Conservation (phyloP, 1,140 invertebrate species). For the Zaprionus capensis region DNA sequence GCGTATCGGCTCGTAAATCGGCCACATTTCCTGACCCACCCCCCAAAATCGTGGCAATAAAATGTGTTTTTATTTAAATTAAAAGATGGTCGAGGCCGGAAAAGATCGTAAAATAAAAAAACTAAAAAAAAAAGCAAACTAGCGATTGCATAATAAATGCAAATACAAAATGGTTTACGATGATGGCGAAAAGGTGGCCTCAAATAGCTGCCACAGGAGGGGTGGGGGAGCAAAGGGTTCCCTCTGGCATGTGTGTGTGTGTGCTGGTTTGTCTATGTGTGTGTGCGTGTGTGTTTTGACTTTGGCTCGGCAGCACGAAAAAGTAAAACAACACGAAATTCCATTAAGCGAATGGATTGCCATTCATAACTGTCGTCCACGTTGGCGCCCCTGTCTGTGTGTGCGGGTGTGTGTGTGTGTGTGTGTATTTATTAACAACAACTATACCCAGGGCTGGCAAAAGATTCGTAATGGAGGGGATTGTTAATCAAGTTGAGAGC, state of each 20-base stretch:
- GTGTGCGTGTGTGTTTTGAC: constrained; percentile 18
- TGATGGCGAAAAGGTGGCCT: constrained; percentile 41
- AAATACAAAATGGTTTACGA: constrained; percentile 75
- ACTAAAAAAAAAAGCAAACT: constrained; percentile 43
- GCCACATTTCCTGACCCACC: constrained; percentile 18
- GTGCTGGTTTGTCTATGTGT: constrained; percentile 11
- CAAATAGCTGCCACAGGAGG: constrained; percentile 34
- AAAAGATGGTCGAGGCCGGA: constrained; percentile 60
- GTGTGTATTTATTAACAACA: constrained; percentile 3
- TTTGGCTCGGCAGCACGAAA: constrained; percentile 44
- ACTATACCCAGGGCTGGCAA: constrained; percentile 13
- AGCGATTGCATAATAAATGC: constrained; percentile 76
- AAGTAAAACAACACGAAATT: constrained; percentile 80
- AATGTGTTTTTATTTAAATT: constrained; percentile 73
- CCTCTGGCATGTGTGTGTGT: neutral
- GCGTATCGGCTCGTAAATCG: constrained; percentile 1
- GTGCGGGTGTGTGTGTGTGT: constrained; percentile 4
- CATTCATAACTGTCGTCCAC: constrained; percentile 77
- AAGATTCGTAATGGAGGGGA: neutral
- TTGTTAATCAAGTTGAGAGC: neutral
- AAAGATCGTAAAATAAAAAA: constrained; percentile 67
- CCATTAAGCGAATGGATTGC: constrained; percentile 81
- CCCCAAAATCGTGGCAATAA: constrained; percentile 53
- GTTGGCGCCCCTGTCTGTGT: constrained; percentile 24
- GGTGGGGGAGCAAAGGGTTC: no score